These are phyloP conservation scores for Brienomyrus brachyistius DNA, from an alignment of 2,113 vertebrate species.

Conservation along the genomic window DNA sequence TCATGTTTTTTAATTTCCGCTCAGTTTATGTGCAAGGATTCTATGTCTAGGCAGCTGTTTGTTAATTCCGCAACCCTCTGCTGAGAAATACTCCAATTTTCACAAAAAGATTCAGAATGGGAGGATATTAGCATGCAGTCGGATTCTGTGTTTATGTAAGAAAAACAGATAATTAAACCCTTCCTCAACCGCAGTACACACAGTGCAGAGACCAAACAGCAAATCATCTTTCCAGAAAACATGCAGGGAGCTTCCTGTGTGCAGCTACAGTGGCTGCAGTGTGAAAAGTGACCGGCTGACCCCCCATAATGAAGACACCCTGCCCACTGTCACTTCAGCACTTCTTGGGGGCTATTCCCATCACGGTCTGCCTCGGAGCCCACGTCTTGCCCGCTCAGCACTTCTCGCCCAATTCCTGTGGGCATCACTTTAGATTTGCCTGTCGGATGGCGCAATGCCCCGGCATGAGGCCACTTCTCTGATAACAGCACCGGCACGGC, in stretches of 20 bases:
- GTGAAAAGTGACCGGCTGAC: background rate
- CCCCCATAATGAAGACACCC: background rate
- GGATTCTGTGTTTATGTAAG: background rate
- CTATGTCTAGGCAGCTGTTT: background rate
- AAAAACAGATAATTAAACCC: background rate
- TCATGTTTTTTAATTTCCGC: background rate
- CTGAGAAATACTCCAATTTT: background rate
- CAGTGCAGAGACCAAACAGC: background rate
- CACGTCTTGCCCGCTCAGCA: slow-evolving; percentile 20
- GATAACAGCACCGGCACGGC: background rate
- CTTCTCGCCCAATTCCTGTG: background rate
- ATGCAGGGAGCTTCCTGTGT: background rate
- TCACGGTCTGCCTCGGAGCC: slow-evolving; percentile 15
- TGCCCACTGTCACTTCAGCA: background rate
- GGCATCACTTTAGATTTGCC: slow-evolving; percentile 6
- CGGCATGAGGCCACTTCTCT: background rate
- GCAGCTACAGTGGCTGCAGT: background rate
- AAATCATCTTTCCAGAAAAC: background rate
- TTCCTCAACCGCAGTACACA: background rate
- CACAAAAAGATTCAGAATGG: background rate
- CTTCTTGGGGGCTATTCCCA: background rate
- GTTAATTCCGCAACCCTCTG: background rate
- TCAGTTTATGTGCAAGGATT: background rate
- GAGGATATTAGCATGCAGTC: background rate
- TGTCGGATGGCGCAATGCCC: background rate